A percentile compares a stretch with the other conserved stretches of the same genome.
phyloP scores from a whole-genome alignment of 2,888 invertebrate genomes.

The Hemicrepidius hirtus region DNA sequence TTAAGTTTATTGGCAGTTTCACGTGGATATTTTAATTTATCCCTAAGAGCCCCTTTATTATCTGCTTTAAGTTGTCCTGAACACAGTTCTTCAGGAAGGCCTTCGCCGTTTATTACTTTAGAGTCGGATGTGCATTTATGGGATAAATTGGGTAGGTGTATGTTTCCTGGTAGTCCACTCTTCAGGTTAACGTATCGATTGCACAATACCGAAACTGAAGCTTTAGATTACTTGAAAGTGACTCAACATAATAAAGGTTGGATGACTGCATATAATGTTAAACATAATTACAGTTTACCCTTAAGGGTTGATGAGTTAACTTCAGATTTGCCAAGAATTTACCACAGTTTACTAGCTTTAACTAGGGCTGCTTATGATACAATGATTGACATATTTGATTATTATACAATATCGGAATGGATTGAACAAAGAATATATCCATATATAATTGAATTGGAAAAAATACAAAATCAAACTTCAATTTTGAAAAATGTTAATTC shows the following conservation, averaged over 20 bases:
- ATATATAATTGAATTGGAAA: constrained; percentile 72
- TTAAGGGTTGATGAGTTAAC: constrained; percentile 79
- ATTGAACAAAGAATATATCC: constrained; percentile 81
- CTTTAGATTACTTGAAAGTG: constrained; percentile 68
- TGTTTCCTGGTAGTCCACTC: constrained; percentile 79
- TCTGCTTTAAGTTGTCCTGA: constrained; percentile 75
- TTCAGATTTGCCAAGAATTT: constrained; percentile 74
- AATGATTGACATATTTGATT: constrained; percentile 77
- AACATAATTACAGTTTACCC: constrained; percentile 81
- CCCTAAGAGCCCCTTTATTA: constrained; percentile 71
- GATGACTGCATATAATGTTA: constrained; percentile 82
- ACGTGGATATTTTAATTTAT: constrained; percentile 77
- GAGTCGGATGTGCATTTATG: constrained; percentile 78
- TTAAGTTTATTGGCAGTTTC: constrained; percentile 76
- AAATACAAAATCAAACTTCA: constrained; percentile 74
- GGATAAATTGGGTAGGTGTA: constrained; percentile 77
- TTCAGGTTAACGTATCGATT: constrained; percentile 72
- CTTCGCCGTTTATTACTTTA: constrained; percentile 74
- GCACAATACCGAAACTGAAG: constrained; percentile 70
- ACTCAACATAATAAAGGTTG: constrained; percentile 73
- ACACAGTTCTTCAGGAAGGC: constrained; percentile 60
- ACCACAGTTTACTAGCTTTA: constrained; percentile 75
- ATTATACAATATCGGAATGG: constrained; percentile 78
- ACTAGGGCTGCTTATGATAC: constrained; percentile 75
- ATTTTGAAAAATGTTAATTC: constrained; percentile 73